Evolutionary conservation across 2,113 vertebrate species (phyloP).

Genomic region (Tringa solitaria): DNA sequence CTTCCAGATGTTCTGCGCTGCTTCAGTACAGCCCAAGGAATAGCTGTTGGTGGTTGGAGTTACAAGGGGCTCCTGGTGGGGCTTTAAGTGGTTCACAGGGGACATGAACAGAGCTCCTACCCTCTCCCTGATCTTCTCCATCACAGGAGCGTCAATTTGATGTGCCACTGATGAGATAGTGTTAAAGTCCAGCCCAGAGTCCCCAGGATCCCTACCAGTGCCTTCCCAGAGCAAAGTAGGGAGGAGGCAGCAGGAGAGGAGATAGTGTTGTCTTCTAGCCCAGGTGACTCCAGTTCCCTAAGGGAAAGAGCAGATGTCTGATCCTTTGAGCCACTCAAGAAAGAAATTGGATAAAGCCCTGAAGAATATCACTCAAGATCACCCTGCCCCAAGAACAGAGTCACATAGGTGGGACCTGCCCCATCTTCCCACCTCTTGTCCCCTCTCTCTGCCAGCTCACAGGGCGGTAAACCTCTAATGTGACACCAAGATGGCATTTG

Average conservation of each 20-base stretch:
- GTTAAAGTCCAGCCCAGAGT: neutral
- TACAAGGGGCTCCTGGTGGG: neutral
- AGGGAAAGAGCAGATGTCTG: neutral
- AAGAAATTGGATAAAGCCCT: neutral
- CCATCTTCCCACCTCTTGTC: neutral
- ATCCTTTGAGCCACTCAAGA: neutral
- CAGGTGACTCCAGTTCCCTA: neutral
- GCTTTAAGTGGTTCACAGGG: neutral
- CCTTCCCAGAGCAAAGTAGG: neutral
- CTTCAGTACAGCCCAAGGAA: neutral
- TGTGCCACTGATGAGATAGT: accelerated
- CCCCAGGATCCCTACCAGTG: neutral
- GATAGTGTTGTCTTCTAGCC: neutral
- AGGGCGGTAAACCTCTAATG: neutral
- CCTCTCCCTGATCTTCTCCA: neutral
- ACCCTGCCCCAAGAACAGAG: neutral
- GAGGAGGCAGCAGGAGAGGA: neutral
- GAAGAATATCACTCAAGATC: neutral
- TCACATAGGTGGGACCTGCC: neutral
- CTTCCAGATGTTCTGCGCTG: neutral
- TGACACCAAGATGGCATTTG: neutral
- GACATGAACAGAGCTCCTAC: neutral
- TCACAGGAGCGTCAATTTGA: neutral
- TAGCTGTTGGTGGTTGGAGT: neutral
- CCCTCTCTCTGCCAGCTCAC: neutral